Percentiles rank a stretch among this genome's conserved stretches.
These are phyloP conservation scores for Eurypyga helias DNA, from an alignment of 2,113 vertebrate genomes.

Conservation along the genomic window DNA sequence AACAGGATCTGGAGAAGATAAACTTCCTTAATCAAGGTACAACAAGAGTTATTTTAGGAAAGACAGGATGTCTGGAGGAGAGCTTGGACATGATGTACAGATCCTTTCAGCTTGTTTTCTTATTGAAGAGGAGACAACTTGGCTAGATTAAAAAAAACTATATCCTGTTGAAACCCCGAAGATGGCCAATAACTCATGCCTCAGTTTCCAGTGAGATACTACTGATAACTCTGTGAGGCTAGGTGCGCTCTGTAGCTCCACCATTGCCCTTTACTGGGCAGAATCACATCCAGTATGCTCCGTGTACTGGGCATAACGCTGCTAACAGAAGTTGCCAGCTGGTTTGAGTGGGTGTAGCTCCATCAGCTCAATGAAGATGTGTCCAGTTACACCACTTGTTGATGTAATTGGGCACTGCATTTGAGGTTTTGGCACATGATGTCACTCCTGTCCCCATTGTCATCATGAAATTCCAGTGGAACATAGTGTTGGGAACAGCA, in stretches of 20 bases:
- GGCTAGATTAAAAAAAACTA: neutral
- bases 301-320: fast-evolving
- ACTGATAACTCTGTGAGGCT: neutral
- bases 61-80: neutral
- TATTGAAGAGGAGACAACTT: neutral
- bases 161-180: neutral
- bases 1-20: conserved; percentile 34
- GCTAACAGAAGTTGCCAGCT: neutral
- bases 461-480: neutral
- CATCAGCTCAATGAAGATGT: neutral
- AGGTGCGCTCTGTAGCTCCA: neutral
- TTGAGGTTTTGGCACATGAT: neutral
- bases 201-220: fast-evolving
- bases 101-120: neutral
- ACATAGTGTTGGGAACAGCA: neutral
- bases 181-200: neutral
- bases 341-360: neutral
- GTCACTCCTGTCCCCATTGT: neutral
- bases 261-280: neutral
- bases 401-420: neutral
- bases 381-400: neutral
- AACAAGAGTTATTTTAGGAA: conserved; percentile 35
- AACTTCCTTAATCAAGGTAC: conserved; percentile 15
- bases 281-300: neutral
- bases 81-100: neutral